Percentiles rank a stretch among this genome's conserved stretches.
These are phyloP conservation scores for Charaxes varanes DNA, from an alignment of 1,140 invertebrate genomes.

Conservation along the genomic window DNA sequence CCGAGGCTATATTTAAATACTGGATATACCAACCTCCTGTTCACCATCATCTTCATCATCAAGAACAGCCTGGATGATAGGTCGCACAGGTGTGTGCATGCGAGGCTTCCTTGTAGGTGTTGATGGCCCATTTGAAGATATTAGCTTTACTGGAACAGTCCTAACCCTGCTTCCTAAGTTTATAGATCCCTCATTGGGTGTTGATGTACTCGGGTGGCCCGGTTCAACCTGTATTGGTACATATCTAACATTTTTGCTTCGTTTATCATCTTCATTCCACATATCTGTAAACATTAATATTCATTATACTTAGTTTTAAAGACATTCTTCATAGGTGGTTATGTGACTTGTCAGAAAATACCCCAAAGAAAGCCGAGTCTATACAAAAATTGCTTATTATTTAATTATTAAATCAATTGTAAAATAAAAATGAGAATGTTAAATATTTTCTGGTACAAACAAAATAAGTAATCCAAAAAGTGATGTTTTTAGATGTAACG, in stretches of 20 bases:
- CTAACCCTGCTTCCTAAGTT: constrained; percentile 25
- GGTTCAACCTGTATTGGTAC: constrained; percentile 54
- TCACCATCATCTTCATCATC: constrained; percentile 51
- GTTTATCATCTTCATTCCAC: constrained; percentile 32
- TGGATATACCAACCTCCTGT: constrained; percentile 33
- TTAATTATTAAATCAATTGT: no score
- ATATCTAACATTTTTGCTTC: constrained; percentile 45
- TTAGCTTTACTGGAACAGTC: constrained; percentile 40
- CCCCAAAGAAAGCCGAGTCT: no score
- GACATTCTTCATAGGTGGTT: background rate
- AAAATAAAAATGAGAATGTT: background rate
- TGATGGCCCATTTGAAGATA: constrained; percentile 36
- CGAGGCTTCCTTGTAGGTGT: constrained; percentile 38
- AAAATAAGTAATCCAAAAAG: no score
- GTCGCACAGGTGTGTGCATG: constrained; percentile 40
- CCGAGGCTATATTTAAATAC: background rate
- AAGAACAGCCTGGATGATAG: constrained; percentile 37
- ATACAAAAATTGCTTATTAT: no score
- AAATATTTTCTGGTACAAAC: constrained; percentile 19
- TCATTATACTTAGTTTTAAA: background rate
- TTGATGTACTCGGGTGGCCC: constrained; percentile 54
- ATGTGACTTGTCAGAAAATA: no score
- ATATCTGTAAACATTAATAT: constrained; percentile 36
- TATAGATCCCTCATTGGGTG: constrained; percentile 36
- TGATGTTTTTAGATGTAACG: no score